These are phyloP conservation scores for Lagopus muta DNA, from an alignment of 2,113 vertebrate species.

Conservation along the genomic window DNA sequence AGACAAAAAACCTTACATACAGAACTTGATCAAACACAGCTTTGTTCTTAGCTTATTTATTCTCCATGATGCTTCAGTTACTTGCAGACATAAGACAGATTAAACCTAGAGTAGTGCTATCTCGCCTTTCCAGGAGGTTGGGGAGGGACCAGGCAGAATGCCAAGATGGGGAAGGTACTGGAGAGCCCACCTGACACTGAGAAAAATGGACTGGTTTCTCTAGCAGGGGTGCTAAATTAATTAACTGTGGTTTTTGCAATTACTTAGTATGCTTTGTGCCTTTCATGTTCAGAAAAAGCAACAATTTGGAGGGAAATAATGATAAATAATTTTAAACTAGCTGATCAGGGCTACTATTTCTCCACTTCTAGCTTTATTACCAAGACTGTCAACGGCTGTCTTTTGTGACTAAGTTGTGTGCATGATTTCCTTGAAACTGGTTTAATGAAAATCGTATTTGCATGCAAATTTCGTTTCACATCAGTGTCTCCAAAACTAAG, in stretches of 20 bases:
- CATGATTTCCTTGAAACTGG: neutral
- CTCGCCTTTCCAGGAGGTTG: neutral
- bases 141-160: neutral
- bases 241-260: neutral
- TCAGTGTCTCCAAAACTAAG: neutral
- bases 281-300: neutral
- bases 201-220: neutral
- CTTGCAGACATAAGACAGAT: neutral
- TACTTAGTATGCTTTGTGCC: neutral
- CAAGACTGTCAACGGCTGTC: neutral
- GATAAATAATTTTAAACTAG: neutral
- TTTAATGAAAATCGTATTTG: constrained; percentile 20
- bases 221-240: neutral
- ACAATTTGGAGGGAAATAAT: neutral
- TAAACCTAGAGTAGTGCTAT: neutral
- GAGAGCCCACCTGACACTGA: neutral
- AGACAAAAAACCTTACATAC: neutral
- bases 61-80: neutral
- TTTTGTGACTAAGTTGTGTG: neutral
- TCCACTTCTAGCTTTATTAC: neutral
- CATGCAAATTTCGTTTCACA: neutral
- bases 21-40: neutral
- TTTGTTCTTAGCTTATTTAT: neutral
- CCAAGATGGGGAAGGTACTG: neutral
- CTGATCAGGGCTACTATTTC: neutral